phyloP scores from a whole-genome alignment of 2,113 vertebrate genomes.

The Parotia lawesii region DNA sequence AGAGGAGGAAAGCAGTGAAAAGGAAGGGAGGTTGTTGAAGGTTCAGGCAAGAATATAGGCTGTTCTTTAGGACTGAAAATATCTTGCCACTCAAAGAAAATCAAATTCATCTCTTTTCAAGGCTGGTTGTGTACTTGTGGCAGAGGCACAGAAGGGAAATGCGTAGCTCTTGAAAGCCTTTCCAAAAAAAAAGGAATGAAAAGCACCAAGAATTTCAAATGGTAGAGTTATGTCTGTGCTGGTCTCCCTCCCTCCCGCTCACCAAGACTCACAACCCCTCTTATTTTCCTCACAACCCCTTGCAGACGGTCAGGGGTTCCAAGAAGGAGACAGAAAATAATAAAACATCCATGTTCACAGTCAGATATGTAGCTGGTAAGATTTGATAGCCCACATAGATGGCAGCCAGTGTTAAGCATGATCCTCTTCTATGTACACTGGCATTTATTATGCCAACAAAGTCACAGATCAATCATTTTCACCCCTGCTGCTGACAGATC shows the following conservation, averaged over 20 bases:
- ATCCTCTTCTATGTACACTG: background rate
- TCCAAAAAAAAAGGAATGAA: background rate
- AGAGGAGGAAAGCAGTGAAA: background rate
- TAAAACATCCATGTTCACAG: background rate
- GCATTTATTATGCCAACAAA: background rate
- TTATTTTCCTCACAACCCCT: background rate
- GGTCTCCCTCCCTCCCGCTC: background rate
- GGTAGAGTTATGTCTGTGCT: background rate
- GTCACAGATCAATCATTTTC: background rate
- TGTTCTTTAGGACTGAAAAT: background rate
- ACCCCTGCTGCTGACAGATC: background rate
- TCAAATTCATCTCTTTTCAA: background rate
- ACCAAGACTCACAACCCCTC: background rate
- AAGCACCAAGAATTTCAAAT: background rate
- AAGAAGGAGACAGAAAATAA: background rate
- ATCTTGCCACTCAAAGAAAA: background rate
- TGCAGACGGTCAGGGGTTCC: background rate
- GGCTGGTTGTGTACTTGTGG: background rate
- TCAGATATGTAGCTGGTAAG: background rate
- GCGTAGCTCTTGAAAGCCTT: background rate
- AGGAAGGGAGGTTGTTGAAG: background rate
- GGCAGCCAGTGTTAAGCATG: background rate
- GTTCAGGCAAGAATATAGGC: background rate
- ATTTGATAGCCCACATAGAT: background rate
- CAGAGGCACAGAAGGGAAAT: background rate